Conservation (phyloP, 1,140 invertebrate species). For the Orchestia grillus region DNA sequence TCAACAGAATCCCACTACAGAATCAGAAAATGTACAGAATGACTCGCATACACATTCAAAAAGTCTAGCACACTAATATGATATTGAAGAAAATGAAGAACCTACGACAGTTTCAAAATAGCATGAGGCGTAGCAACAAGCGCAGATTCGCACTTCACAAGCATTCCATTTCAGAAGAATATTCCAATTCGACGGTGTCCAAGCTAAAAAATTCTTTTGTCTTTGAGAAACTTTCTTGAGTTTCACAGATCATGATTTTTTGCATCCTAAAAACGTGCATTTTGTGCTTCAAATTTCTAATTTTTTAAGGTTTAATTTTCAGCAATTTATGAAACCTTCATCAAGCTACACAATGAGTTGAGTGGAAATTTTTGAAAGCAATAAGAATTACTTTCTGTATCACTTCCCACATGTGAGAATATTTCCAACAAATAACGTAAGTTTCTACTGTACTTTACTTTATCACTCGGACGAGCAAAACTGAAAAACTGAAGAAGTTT, state of each 20-base stretch:
- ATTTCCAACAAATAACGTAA: background rate
- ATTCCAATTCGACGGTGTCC: background rate
- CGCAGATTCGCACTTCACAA: background rate
- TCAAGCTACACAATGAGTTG: background rate
- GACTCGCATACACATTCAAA: background rate
- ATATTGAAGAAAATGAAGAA: background rate
- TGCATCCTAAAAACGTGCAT: background rate
- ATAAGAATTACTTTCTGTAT: background rate
- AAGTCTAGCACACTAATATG: background rate
- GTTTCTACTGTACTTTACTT: background rate
- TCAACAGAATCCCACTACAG: background rate
- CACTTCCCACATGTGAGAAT: background rate
- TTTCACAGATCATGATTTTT: background rate
- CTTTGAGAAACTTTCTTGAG: background rate
- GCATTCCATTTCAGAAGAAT: background rate
- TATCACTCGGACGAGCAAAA: background rate
- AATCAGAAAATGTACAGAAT: background rate
- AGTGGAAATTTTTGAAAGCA: background rate
- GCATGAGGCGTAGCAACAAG: background rate
- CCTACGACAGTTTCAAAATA: background rate
- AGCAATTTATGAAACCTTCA: background rate
- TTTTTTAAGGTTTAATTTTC: background rate
- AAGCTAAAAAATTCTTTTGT: background rate
- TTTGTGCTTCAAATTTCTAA: background rate
- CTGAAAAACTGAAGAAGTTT: background rate